Evolutionary conservation across 2,888 invertebrate genomes (phyloP), one percentile per base, ranked within the genome.

Genomic region (Phyllotreta cruciferae): DNA sequence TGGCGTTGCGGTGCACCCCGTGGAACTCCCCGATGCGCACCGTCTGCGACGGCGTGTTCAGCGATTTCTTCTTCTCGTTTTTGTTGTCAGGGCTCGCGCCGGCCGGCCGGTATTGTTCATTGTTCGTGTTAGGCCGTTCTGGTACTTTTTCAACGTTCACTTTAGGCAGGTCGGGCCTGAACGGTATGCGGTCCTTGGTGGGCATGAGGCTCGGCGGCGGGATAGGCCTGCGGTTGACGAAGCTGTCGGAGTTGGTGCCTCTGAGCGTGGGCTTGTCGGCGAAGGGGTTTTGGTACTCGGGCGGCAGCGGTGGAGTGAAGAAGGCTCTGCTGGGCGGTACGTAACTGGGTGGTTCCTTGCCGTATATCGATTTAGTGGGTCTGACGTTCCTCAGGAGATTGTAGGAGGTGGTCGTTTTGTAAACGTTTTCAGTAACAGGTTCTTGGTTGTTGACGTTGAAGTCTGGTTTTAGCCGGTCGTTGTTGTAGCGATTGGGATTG

Each of bases 201-300:
- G 92, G 91, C 74, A 91, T 90, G 64, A 92, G 83, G 64, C 91
- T 92, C 0, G 93, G 93, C 10, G 92, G 92, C n/a, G 91, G 92
- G 70, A 92, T 88, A 0, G 92, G 92, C 69, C 93, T 85, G 67
- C 92, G 83, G 78, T 90, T 90, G 70, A 86, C 87, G 75, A 88
- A 88, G 73, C 84, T 85, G 71, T 87, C 87, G 53, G 86, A 85
- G 78, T 86, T 87, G 45, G 87, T 87, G 11, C 81, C 80, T 74
- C 93, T 85, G 63, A 94, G 83, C 50, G 93, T 94, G 56, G 93
- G 93, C 80, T 92, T 93, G 78, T 93, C 92, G n/a, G 92, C 92
- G 77, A 93, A 93, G 0, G 93, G 93, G 82, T 92, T 92, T 66
- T 88, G 86, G 77, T 91, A 92, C 80, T 92, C 92, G 6, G 91